These are phyloP conservation scores for Hafferia zeledoni DNA, from an alignment of 2,797 vertebrate genomes.

Conservation along the genomic window DNA sequence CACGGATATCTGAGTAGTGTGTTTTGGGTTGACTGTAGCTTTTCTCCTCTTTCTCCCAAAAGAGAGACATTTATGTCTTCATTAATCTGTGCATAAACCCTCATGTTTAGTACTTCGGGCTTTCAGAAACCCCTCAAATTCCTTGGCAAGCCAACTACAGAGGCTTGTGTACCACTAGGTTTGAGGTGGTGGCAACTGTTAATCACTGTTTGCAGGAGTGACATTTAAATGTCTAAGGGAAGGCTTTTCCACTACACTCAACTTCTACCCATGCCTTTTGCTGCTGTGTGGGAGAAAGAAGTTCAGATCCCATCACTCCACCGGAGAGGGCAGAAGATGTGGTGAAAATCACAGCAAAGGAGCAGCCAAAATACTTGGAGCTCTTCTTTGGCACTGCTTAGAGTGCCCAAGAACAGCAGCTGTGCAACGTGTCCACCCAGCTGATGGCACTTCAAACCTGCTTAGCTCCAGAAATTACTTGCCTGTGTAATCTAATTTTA, in stretches of 20 bases:
- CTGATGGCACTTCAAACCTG: conserved; percentile 70
- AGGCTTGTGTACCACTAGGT: accelerated
- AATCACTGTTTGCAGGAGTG: background rate
- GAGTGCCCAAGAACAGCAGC: conserved; percentile 42
- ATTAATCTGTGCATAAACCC: background rate
- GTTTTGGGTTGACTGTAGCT: background rate
- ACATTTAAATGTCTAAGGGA: background rate
- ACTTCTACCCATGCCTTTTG: background rate
- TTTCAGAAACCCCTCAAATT: background rate
- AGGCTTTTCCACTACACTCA: background rate
- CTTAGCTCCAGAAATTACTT: conserved; percentile 70
- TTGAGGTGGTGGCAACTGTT: background rate
- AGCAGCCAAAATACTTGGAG: conserved; percentile 24
- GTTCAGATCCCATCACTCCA: background rate
- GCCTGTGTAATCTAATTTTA: conserved; percentile 70
- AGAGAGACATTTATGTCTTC: background rate
- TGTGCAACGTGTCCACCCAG: conserved; percentile 62
- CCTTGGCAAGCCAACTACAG: background rate
- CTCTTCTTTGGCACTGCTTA: background rate
- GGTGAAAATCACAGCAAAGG: background rate
- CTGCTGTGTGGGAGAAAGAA: background rate
- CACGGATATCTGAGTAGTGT: too few relatives aligned
- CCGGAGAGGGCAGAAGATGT: background rate
- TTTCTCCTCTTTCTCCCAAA: background rate
- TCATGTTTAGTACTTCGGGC: background rate